Conservation (phyloP, 2,797 vertebrate species). For the Microchirus variegatus region DNA sequence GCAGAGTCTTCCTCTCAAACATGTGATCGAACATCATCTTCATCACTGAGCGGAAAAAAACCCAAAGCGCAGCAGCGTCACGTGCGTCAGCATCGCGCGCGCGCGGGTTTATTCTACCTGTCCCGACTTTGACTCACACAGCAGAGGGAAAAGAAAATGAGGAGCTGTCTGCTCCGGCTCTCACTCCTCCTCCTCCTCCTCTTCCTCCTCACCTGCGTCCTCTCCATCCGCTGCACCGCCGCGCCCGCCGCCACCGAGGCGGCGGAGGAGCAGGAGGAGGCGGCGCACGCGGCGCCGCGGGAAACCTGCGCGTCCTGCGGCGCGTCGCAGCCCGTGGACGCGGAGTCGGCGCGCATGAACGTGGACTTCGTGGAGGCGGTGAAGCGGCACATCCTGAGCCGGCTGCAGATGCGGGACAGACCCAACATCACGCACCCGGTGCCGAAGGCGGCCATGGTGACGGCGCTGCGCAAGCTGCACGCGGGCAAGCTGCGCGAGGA, state of each 20-base stretch:
- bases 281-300: constrained; percentile 74
- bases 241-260: constrained; percentile 79
- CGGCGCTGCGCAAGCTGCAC: constrained; percentile 95
- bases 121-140: constrained; percentile 33
- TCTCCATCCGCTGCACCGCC: constrained; percentile 78
- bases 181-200: constrained; percentile 69
- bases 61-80: too few species aligned
- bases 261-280: constrained; percentile 80
- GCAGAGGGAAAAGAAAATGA: constrained; percentile 72
- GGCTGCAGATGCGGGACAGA: constrained; percentile 93
- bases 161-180: constrained; percentile 67
- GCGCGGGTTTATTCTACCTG: background rate
- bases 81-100: too few species aligned
- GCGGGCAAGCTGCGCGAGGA: constrained; percentile 87
- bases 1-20: too few species aligned
- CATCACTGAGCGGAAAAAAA: too few species aligned
- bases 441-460: constrained; percentile 96
- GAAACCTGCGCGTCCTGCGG: constrained; percentile 87
- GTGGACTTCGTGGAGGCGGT: constrained; percentile 93
- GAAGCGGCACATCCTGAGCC: constrained; percentile 94
- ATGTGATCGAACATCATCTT: too few species aligned
- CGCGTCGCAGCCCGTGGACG: constrained; percentile 58
- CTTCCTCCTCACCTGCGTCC: constrained; percentile 69
- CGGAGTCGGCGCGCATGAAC: constrained; percentile 78
- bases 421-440: constrained; percentile 98